These are phyloP conservation scores for Neodon shergylaensis DNA, from an alignment of 2,113 vertebrate genomes.

Conservation along the genomic window DNA sequence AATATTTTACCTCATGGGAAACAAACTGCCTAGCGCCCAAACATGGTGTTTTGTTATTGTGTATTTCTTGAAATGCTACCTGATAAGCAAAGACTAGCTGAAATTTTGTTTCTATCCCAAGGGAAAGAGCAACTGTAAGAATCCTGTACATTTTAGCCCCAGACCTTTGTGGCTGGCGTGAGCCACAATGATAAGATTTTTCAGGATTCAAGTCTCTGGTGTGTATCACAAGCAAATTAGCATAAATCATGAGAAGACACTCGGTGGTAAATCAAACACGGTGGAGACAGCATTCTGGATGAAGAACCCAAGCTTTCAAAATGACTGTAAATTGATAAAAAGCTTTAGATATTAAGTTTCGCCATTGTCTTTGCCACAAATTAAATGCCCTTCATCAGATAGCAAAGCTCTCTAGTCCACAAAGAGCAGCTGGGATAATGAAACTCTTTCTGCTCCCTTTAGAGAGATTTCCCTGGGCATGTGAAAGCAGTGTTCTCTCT, in stretches of 20 bases:
- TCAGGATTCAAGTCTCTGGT: not conserved
- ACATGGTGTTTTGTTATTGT: not conserved
- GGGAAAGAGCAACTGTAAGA: conserved; percentile 40
- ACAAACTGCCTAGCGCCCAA: not conserved
- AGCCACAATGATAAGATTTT: conserved; percentile 41
- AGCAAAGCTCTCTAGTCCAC: conserved; percentile 23
- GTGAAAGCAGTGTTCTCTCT: not conserved
- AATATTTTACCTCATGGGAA: not conserved
- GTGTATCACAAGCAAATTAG: conserved; percentile 54
- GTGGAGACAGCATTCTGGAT: conserved; percentile 14
- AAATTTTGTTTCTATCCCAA: not conserved
- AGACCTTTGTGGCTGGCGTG: conserved; percentile 26
- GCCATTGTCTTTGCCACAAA: conserved; percentile 55
- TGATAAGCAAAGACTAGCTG: not conserved
- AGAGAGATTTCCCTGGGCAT: not conserved
- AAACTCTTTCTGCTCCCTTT: not conserved
- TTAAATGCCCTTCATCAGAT: conserved; percentile 65
- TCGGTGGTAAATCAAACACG: conserved; percentile 39
- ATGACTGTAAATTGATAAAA: conserved; percentile 52
- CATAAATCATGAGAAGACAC: conserved; percentile 32
- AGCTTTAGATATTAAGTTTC: conserved; percentile 66
- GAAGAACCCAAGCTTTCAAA: conserved; percentile 57
- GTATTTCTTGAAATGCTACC: conserved; percentile 55
- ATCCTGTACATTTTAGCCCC: conserved; percentile 43
- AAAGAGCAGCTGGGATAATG: conserved; percentile 36